Evolutionary conservation across 2,888 invertebrate genomes (phyloP).

Genomic region (Pollenia griseotomentosa): DNA sequence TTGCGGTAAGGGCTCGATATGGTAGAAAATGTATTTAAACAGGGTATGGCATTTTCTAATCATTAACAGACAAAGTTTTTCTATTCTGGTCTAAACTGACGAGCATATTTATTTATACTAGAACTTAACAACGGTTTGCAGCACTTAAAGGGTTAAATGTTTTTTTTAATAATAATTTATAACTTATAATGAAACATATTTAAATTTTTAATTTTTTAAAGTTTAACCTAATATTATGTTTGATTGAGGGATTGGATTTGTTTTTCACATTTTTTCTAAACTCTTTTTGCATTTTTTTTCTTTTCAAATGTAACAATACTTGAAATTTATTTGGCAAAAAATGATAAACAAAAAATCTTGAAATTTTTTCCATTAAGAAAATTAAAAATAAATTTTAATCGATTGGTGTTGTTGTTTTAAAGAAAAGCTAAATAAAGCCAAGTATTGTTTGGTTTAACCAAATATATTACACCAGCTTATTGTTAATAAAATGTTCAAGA

Average conservation of each 20-base stretch:
- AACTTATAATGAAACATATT: conserved; percentile 46
- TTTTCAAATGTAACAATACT: conserved; percentile 82
- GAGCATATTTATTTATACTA: too few species aligned
- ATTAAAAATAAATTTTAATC: not conserved
- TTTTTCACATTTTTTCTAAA: conserved; percentile 55
- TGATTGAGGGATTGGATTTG: conserved; percentile 84
- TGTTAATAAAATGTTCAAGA: conserved; percentile 79
- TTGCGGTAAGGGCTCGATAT: too few species aligned
- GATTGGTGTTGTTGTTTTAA: not conserved
- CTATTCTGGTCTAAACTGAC: too few species aligned
- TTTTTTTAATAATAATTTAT: conserved; percentile 24
- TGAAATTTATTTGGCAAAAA: conserved; percentile 78
- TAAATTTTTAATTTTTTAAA: conserved; percentile 63
- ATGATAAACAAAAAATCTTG: conserved; percentile 5
- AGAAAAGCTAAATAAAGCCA: conserved; percentile 81
- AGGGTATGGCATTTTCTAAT: too few species aligned
- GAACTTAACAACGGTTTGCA: not conserved
- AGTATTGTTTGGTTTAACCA: conserved; percentile 83
- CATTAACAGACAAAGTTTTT: too few species aligned
- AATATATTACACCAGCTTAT: conserved; percentile 84
- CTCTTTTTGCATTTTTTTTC: not conserved
- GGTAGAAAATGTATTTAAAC: too few species aligned
- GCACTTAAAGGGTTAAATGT: conserved; percentile 47
- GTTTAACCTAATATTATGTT: conserved; percentile 56
- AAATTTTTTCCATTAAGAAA: conserved; percentile 15